These are phyloP conservation scores for Lypha dubia DNA, from an alignment of 2,888 invertebrate genomes.

Conservation along the genomic window DNA sequence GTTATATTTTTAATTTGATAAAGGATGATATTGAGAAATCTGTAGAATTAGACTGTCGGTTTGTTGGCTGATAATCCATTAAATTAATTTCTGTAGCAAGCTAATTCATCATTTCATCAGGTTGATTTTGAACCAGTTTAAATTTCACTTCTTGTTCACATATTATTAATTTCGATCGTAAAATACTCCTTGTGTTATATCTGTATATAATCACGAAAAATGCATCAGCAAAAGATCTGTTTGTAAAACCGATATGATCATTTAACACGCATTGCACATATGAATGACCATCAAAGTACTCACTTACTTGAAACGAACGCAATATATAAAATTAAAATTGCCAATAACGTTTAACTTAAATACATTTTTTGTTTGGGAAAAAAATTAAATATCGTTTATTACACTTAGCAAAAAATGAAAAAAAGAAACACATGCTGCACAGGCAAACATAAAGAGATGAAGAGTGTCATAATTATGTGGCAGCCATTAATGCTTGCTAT, in stretches of 20 bases:
- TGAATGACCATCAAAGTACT: slow-evolving; percentile 3
- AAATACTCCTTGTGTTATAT: slow-evolving; percentile 33
- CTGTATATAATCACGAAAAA: slow-evolving; percentile 46
- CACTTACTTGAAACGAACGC: neutral
- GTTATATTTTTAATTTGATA: neutral
- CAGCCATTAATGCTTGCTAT: slow-evolving; percentile 44
- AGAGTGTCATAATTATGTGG: slow-evolving; percentile 68
- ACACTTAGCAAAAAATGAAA: slow-evolving; percentile 29
- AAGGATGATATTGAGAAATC: neutral
- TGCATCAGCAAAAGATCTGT: slow-evolving; percentile 6
- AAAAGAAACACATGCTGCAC: slow-evolving; percentile 19
- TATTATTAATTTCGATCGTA: slow-evolving; percentile 31
- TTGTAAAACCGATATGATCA: slow-evolving; percentile 57
- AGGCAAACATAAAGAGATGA: slow-evolving; percentile 43
- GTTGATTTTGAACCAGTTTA: slow-evolving; percentile 14
- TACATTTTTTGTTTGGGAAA: slow-evolving; percentile 23
- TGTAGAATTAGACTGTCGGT: neutral
- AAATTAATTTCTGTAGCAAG: neutral
- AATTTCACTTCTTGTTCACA: slow-evolving; percentile 21
- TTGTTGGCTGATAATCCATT: slow-evolving; percentile 47
- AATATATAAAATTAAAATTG: slow-evolving; percentile 47
- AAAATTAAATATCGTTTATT: slow-evolving; percentile 6
- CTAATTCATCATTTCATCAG: slow-evolving; percentile 45
- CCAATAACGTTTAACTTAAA: slow-evolving; percentile 68
- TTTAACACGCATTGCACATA: slow-evolving; percentile 62